Evolutionary conservation across 92 coral and sea anemone genomes (phyloP).

Genomic region (Phymanthus crucifer): DNA sequence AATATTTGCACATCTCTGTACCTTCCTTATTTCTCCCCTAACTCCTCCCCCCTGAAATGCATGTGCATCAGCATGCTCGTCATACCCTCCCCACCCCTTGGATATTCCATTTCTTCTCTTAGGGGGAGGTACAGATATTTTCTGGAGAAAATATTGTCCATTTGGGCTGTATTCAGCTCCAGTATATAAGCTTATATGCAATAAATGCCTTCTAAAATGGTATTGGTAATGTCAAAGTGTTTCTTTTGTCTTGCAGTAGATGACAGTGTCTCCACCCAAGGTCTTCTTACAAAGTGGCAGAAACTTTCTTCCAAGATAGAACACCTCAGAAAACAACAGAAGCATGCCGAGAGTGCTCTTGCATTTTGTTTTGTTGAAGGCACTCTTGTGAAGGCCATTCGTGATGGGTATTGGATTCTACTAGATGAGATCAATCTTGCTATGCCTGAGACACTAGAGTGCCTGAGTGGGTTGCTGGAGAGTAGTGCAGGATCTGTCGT

Average conservation of each 20-base stretch:
- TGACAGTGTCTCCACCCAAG: slow-evolving; percentile 1
- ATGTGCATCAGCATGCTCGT: too few relatives aligned
- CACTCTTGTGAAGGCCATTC: slow-evolving; percentile 80
- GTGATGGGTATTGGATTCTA: slow-evolving; percentile 88
- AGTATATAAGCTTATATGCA: too few relatives aligned
- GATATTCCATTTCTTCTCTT: neutral
- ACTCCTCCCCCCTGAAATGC: too few relatives aligned
- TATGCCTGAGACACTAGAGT: slow-evolving; percentile 94
- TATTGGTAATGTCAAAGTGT: too few relatives aligned
- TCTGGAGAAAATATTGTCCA: too few relatives aligned
- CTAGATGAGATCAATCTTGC: slow-evolving; percentile 98
- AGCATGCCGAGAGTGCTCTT: slow-evolving; percentile 83
- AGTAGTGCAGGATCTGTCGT: slow-evolving; percentile 91
- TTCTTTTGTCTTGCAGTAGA: slow-evolving; percentile 23
- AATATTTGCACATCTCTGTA: neutral
- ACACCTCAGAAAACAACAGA: slow-evolving; percentile 74
- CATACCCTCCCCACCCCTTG: neutral
- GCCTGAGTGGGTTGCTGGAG: slow-evolving; percentile 94
- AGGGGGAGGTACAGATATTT: too few relatives aligned
- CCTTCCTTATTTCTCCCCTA: too few relatives aligned
- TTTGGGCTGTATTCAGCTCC: too few relatives aligned
- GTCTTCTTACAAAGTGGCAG: slow-evolving; percentile 65
- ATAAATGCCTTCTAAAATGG: too few relatives aligned
- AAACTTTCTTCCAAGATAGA: slow-evolving; percentile 62
- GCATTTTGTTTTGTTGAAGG: slow-evolving; percentile 95